Base-by-base conservation (phyloP, 2,888 invertebrate species). In the Cancer borealis region DNA sequence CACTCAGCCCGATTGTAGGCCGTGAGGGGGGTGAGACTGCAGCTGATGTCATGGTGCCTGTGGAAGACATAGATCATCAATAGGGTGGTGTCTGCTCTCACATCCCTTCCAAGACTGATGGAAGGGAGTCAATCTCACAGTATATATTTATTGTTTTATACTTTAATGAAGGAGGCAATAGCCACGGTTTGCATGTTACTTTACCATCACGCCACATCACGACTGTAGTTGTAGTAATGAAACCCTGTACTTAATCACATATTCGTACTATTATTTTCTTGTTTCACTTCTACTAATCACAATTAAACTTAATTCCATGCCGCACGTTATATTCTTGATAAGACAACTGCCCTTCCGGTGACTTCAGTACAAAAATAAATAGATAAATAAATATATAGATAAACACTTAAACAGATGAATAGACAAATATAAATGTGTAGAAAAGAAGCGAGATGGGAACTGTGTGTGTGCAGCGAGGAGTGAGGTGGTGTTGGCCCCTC, bases 1-100 rank as follows among this genome's bases (percentile, higher is more conserved):
- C 84, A 84, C 84, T 84, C 84, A 30, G 84, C 14, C 39, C 84
- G 84, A 84, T 84, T 30, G 84, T 84, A 39, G 84, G 5, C 8
- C 30, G 14, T 30, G 39, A 84, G 39, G 30, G 39, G 21, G 84
- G 17, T 4, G 39, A 10, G 26, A 10, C 73, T 2, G 73, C 73
- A n/a, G 73, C 10, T 8, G 54, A 14, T 54, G 54, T 54, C 54
- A 54, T 54, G 54, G 54, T 14, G 54, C 3, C 54, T 14, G 54
- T 54, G 54, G 54, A 14, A 54, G 54, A 14, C 54, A 73, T 10
- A 26, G 73, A 2, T 49, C 47, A 49, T 49, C n/a, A 5, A 10
- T 88, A 87, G 30, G 84, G 10, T 26, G 30, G 84, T 39, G 84
- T 45, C 84, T 30, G 39, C 30, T 87, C 88, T 14, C 88, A 45